phyloP scores from a whole-genome alignment of 2,113 vertebrate genomes.

The Gopherus evgoodei region DNA sequence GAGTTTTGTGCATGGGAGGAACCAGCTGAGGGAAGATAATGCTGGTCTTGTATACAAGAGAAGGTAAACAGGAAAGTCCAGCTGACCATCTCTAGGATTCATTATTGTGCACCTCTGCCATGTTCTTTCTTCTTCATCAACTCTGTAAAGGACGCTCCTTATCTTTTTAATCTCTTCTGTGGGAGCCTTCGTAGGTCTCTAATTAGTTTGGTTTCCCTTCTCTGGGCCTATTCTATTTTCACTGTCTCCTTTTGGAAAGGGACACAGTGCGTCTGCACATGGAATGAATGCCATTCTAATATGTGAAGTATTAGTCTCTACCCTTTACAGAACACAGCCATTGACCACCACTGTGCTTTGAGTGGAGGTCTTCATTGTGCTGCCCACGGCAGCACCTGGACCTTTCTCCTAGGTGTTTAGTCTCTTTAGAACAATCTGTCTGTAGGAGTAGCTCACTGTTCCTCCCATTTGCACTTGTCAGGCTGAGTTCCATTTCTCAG shows the following conservation, averaged over 20 bases:
- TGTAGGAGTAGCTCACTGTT: not conserved
- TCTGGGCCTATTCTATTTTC: not conserved
- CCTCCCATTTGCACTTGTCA: not conserved
- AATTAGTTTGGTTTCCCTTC: not conserved
- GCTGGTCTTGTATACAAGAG: too few relatives aligned
- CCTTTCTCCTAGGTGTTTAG: not conserved
- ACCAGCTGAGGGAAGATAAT: not conserved
- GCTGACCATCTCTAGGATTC: not conserved
- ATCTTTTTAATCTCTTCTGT: not conserved
- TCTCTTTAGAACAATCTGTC: too few relatives aligned
- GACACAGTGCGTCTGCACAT: accelerated
- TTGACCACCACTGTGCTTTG: not conserved
- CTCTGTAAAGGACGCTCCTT: not conserved
- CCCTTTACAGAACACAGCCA: not conserved
- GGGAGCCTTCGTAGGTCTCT: accelerated
- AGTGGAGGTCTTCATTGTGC: not conserved
- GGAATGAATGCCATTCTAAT: not conserved
- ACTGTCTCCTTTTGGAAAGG: not conserved
- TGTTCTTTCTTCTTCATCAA: not conserved
- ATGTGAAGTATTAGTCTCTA: not conserved
- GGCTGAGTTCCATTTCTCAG: not conserved
- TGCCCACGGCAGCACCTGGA: not conserved
- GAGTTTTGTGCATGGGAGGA: not conserved
- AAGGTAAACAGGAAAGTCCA: accelerated
- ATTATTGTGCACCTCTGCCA: not conserved